Percentiles rank a stretch among this genome's conserved stretches.
These are phyloP conservation scores for Gorsachius magnificus DNA, from an alignment of 2,797 vertebrate species.

Conservation along the genomic window DNA sequence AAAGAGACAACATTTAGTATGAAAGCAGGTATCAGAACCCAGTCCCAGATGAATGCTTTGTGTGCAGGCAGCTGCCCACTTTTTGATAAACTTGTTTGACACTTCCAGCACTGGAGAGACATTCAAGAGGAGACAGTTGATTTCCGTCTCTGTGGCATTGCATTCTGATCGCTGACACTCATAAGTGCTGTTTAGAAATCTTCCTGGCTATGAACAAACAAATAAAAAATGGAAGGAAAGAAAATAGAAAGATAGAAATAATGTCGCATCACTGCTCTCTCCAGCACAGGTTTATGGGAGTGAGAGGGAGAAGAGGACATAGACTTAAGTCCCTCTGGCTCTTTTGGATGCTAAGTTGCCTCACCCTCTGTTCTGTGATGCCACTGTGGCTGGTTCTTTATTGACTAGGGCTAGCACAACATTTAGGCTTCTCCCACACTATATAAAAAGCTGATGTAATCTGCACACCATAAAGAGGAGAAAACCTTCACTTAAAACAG, in stretches of 20 bases:
- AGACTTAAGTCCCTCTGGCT: not conserved
- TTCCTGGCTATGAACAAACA: not conserved
- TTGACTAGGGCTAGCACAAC: not conserved
- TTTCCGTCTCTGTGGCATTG: accelerated
- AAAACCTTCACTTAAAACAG: not conserved
- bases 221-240: not conserved
- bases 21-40: not conserved
- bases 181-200: not conserved
- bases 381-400: not conserved
- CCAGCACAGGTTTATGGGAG: not conserved
- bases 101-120: not conserved
- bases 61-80: not conserved
- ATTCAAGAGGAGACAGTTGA: not conserved
- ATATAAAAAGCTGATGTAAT: not conserved
- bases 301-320: not conserved
- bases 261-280: not conserved
- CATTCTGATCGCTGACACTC: not conserved
- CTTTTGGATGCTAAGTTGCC: not conserved
- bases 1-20: not conserved
- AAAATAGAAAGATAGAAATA: not conserved
- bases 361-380: not conserved
- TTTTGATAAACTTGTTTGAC: not conserved
- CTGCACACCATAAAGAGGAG: not conserved
- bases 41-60: not conserved
- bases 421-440: not conserved